Percentiles rank a stretch among this genome's conserved stretches.
phyloP scores from a whole-genome alignment of 2,888 invertebrate species.

The Hoplodrina ambigua region DNA sequence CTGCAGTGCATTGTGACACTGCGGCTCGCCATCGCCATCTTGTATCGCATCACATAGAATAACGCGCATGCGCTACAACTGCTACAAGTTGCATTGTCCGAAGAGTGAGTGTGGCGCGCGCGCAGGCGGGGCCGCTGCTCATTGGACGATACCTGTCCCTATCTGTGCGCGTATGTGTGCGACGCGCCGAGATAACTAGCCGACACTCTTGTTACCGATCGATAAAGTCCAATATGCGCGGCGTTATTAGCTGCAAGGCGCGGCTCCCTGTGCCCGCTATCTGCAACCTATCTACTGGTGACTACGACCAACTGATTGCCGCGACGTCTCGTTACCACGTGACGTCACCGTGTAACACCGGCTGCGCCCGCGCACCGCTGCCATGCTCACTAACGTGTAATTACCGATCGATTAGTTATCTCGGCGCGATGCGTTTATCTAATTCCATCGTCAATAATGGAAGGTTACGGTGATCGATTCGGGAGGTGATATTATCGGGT shows the following conservation, averaged over 20 bases:
- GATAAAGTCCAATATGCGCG: conserved; percentile 47
- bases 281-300: conserved; percentile 39
- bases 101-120: conserved; percentile 21
- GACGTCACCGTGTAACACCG: conserved; percentile 60
- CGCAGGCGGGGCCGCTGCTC: conserved; percentile 59
- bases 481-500: conserved; percentile 41
- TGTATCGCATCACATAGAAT: conserved; percentile 63
- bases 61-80: conserved; percentile 47
- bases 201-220: conserved; percentile 40
- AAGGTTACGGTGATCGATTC: conserved; percentile 46
- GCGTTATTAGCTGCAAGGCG: conserved; percentile 40
- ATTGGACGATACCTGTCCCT: conserved; percentile 62
- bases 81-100: conserved; percentile 54
- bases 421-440: conserved; percentile 52
- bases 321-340: conserved; percentile 38
- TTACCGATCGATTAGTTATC: conserved; percentile 70
- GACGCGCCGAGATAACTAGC: conserved; percentile 48
- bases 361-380: conserved; percentile 38
- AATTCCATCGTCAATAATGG: conserved; percentile 46
- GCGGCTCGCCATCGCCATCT: conserved; percentile 66
- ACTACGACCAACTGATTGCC: conserved; percentile 30
- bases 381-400: conserved; percentile 55
- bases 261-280: conserved; percentile 42
- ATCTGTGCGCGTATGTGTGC: conserved; percentile 43
- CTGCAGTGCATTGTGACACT: conserved; percentile 13